Base-by-base conservation (phyloP, 2,888 invertebrate species). In the Cerastis rubricosa region DNA sequence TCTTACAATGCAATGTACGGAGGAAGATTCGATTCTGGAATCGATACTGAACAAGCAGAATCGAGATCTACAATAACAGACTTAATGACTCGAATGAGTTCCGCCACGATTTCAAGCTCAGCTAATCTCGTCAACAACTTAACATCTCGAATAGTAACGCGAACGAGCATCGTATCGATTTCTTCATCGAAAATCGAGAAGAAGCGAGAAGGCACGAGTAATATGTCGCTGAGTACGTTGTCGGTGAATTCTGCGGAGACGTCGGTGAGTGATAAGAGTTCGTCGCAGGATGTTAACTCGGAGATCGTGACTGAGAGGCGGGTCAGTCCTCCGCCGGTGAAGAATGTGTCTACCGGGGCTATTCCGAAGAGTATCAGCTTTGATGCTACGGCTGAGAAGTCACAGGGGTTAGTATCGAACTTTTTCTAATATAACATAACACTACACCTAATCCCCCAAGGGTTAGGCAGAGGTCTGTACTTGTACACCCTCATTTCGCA, bases 301-400 rank as follows among this genome's bases (percentile, higher is more conserved):
- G 97, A 97, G 84, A 95, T 91, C 49, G 94, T 96, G 83, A 96
- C 96, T 11, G 96, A 96, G 89, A 84, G 96, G 3, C 84, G 96
- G 0, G 92, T 96, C 49, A 94, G 95, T 57, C 96, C 97, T 14
- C 96, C 97, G 78, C 93, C 96, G 0, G 83, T 85, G 17, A 94
- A 94, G 90, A 85, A 85, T 6, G 96, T 97, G 35, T 98, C 98
- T 0, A 98, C 98, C 0, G 99, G 99, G 0, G 98, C 99, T 2
- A 99, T 99, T 89, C 98, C 99, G 1, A 99, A 99, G 94, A 99
- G 98, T 90, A 99, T 99, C 88, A 99, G 98, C 92, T 99, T 99
- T 89, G 99, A 99, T 94, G 98, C 98, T 92, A 98, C 98, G 0
- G 98, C 99, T 0, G 98, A 98, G 91, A 98, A 98, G 87, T 97